These are phyloP conservation scores for Helobdella robusta DNA, from an alignment of 2,888 invertebrate genomes.

Conservation along the genomic window DNA sequence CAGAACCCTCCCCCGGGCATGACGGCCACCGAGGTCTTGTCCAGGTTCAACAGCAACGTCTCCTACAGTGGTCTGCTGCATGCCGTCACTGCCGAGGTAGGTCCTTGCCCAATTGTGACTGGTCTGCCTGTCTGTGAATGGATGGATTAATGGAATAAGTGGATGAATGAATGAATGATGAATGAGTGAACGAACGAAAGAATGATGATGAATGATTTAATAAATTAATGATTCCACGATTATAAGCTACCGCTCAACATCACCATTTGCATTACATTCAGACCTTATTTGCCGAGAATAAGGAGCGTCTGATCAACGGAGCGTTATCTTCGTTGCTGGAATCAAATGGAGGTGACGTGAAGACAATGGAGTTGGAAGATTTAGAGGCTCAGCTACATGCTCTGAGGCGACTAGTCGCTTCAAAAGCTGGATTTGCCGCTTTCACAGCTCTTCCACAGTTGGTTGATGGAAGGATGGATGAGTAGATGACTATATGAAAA, in stretches of 20 bases:
- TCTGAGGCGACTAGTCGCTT: conserved; percentile 79
- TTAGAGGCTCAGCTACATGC: conserved; percentile 92
- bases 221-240: background rate
- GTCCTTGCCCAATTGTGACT: conserved; percentile 43
- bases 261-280: conserved; percentile 48
- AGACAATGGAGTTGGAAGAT: conserved; percentile 53
- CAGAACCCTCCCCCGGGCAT: conserved; percentile 60
- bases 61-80: conserved; percentile 94
- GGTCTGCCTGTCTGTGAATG: background rate
- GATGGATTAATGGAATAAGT: background rate
- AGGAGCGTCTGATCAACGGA: conserved; percentile 85
- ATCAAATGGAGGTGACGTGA: conserved; percentile 55
- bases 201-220: background rate
- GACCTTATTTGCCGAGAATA: conserved; percentile 92
- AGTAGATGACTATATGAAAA: no score
- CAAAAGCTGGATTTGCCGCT: conserved; percentile 92
- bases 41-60: conserved; percentile 86
- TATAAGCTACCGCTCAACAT: background rate
- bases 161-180: no score
- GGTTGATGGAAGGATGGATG: conserved; percentile 27
- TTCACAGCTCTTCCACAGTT: conserved; percentile 80
- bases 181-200: background rate
- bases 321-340: conserved; percentile 76
- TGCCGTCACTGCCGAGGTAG: conserved; percentile 89
- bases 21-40: conserved; percentile 69